A percentile compares a stretch with the other conserved stretches of the same genome.
phyloP scores from a whole-genome alignment of 2,797 vertebrate species.

The Epinephelus malabaricus region DNA sequence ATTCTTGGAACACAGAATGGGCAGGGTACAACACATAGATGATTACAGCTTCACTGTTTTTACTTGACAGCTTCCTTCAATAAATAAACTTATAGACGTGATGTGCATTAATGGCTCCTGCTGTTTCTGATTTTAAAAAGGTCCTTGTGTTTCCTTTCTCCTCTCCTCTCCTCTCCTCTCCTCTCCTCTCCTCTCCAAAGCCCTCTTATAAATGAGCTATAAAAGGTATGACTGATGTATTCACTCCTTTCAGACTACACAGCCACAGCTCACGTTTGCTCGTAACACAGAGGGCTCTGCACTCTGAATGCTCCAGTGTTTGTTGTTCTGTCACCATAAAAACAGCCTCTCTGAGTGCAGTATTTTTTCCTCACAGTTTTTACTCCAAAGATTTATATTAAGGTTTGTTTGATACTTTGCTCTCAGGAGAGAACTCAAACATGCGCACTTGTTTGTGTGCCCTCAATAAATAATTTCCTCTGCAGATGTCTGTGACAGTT shows the following conservation, averaged over 20 bases:
- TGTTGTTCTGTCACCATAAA: constrained; percentile 32
- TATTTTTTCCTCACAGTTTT: background rate
- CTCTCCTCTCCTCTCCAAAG: background rate
- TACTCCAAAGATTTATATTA: constrained; percentile 7
- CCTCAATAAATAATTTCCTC: background rate
- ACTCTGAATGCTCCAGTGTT: constrained; percentile 11
- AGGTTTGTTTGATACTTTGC: background rate
- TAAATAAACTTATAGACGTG: background rate
- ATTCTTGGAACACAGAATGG: constrained; percentile 2
- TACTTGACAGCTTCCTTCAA: background rate
- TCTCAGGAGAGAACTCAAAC: constrained; percentile 6
- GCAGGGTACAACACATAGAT: background rate
- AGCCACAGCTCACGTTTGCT: background rate
- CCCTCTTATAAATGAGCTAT: background rate
- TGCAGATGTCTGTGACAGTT: background rate
- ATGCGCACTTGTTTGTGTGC: background rate
- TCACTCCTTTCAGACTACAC: background rate
- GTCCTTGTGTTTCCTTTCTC: background rate
- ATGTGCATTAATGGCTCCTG: background rate
- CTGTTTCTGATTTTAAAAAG: background rate
- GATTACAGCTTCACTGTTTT: background rate
- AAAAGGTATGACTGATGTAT: constrained; percentile 7
- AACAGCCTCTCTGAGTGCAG: background rate
- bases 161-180: background rate
- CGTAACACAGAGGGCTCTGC: background rate